These are phyloP conservation scores for Campoletis sonorensis DNA, from an alignment of 1,140 invertebrate species.

Conservation along the genomic window DNA sequence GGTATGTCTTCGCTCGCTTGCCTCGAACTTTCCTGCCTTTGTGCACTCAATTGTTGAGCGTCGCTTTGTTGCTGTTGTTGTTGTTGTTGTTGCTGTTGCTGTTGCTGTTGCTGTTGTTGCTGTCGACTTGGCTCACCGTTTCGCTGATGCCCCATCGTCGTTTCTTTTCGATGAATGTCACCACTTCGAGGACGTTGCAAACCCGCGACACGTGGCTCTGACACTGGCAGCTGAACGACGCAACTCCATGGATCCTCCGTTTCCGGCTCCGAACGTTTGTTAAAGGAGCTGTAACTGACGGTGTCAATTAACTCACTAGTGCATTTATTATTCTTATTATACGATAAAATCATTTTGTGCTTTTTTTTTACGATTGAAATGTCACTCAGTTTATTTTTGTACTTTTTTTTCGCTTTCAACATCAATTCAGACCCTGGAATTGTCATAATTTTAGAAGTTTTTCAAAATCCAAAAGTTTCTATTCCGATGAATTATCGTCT, in stretches of 20 bases:
- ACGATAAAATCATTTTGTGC: background rate
- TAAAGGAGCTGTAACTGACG: slow-evolving; percentile 73
- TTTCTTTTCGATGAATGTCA: slow-evolving; percentile 64
- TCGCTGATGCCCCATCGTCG: slow-evolving; percentile 54
- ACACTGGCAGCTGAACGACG: slow-evolving; percentile 60
- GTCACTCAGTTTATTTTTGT: no score
- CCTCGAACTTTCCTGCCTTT: slow-evolving; percentile 58
- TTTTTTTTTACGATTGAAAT: no score
- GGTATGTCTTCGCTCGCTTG: slow-evolving; percentile 76
- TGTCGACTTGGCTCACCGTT: slow-evolving; percentile 37
- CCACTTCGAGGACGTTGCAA: slow-evolving; percentile 67
- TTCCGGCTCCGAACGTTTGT: slow-evolving; percentile 72
- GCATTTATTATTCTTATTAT: background rate
- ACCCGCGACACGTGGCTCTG: slow-evolving; percentile 47
- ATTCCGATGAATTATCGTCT: no score
- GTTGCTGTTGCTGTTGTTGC: background rate
- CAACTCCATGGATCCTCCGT: slow-evolving; percentile 72
- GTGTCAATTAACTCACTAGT: background rate
- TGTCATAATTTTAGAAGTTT: no score
- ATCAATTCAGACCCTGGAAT: no score
- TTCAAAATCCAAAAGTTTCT: no score
- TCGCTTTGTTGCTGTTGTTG: slow-evolving; percentile 43
- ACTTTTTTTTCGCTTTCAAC: no score
- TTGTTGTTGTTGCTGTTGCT: slow-evolving; percentile 8
- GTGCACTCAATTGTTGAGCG: slow-evolving; percentile 31